Conservation (phyloP, 64 coral and sea anemone species). For the Montipora cactus region DNA sequence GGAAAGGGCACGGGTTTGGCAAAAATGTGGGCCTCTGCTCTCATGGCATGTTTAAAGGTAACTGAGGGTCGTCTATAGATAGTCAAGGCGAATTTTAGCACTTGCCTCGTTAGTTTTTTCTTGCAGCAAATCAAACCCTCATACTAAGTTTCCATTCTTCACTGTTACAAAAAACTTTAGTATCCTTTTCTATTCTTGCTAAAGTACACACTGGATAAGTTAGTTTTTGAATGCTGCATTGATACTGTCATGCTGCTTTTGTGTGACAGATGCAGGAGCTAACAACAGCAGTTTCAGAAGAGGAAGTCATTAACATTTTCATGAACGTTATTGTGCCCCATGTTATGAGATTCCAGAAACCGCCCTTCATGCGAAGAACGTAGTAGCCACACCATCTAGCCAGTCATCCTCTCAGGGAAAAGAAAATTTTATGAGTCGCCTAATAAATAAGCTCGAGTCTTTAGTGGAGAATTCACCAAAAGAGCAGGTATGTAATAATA, state of each 20-base stretch:
- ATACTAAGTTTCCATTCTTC: not conserved
- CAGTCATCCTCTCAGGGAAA: not conserved
- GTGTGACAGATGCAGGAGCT: conserved; percentile 14
- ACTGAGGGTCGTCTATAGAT: not conserved
- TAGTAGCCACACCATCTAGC: not conserved
- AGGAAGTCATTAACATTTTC: not conserved
- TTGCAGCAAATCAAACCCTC: not conserved
- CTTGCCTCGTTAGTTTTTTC: not conserved
- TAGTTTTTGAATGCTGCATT: too few relatives aligned
- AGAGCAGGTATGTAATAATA: not conserved
- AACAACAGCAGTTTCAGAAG: conserved; percentile 5
- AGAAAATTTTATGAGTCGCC: not conserved
- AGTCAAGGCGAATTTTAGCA: not conserved
- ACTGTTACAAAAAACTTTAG: not conserved
- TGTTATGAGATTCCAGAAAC: not conserved
- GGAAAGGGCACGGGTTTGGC: conserved; percentile 4
- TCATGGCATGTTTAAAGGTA: conserved; percentile 5
- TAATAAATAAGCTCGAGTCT: not conserved
- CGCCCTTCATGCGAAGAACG: not conserved
- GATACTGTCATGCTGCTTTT: not conserved
- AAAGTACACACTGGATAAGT: not conserved
- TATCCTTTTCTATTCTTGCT: not conserved
- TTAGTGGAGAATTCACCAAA: not conserved
- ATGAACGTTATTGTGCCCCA: not conserved
- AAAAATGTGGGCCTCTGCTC: conserved; percentile 5